Base-by-base conservation (phyloP, 2,888 invertebrate genomes). In the Harmothoe impar region DNA sequence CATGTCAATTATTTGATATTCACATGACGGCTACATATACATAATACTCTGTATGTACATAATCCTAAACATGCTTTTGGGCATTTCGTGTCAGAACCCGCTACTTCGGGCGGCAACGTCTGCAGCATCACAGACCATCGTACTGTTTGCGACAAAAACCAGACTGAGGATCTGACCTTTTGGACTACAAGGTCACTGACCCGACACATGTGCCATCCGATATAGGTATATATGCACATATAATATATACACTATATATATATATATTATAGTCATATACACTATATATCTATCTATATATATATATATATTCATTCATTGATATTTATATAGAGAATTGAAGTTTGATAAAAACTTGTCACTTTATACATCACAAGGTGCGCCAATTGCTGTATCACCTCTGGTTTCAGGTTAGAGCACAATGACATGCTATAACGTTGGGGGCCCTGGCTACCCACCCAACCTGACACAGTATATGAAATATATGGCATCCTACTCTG, bases 301-400 rank as follows among this genome's bases (percentile, higher is more conserved):
- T 72, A 72, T 72, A 29, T 72, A 72, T 72, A 29, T 72, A 72
- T 72, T 29, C 25, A 29, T 72, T 29, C 25, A 72, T 72, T 29
- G 15, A 72, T 72, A 81, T 81, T 23, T 81, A 81, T 81, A 81
- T 81, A 81, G 33, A 81, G 81, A 35, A 43, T 81, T n/a, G 81
- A 81, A 81, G 43, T 81, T 43, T 35, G 81, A 81, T 81, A 81
- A 81, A 81, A 81, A 81, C 81, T 43, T 81, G 81, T 81, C 81
- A 81, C 81, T 81, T 81, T 81, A 81, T 81, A 81, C 81, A 81
- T 81, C 81, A 81, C 81, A 81, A 81, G 81, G 81, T 81, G 81
- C 35, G 81, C 81, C 81, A 81, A 33, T 81, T 81, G 81, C 81
- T 33, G 81, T 33, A 81, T 81, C 81, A 81, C 81, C 81, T 81